Base-by-base conservation (phyloP, 2,113 vertebrate species). In the Opisthocomus hoazin region DNA sequence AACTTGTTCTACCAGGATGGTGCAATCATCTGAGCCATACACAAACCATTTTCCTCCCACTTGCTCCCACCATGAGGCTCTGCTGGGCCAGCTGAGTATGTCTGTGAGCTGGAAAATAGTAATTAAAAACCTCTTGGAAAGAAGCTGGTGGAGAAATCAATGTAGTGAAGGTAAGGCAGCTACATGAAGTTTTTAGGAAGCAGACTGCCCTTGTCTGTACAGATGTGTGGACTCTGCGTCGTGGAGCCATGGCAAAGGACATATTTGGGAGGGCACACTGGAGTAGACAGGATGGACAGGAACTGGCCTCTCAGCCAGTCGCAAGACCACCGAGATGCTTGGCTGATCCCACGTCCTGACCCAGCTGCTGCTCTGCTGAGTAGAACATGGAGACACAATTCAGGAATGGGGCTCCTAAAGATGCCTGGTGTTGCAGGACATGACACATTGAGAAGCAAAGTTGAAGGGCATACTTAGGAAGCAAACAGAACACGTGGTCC, bases 1-100 rank as follows among this genome's bases (percentile, higher is more conserved):
- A 96, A 95, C 93, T 86, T 54, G 93, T 93, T 85, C 51, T 66
- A 16, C 79, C 7, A 12, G 95, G 23, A 63, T 74, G 79, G 54
- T 93, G 85, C 20, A 90, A 93, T 37, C 15, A 3, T 20, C 37
- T 50, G 11, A 78, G n/a, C 10, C 45, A 76, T 34, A 91, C 14
- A 48, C 9, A 78, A 16, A 5, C 12, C 29, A 74, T 94, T 61
- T 79, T 39, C 70, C 63, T 94, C 80, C 60, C 68, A 74, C 37
- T 54, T 5, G 0, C 27, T 90, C 74, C 81, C 50, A 91, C 51
- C 71, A 34, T 23, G 34, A 63, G 66, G 58, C 13, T 90, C 27
- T 6, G 1, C 18, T 54, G 53, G n/a, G 36, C 39, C 51, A 63
- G 57, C 6, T 9, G 1, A 36, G 5, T 8, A 10, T 43, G 32